Base-by-base conservation (phyloP, 2,113 vertebrate species). In the Barnardius zonarius region DNA sequence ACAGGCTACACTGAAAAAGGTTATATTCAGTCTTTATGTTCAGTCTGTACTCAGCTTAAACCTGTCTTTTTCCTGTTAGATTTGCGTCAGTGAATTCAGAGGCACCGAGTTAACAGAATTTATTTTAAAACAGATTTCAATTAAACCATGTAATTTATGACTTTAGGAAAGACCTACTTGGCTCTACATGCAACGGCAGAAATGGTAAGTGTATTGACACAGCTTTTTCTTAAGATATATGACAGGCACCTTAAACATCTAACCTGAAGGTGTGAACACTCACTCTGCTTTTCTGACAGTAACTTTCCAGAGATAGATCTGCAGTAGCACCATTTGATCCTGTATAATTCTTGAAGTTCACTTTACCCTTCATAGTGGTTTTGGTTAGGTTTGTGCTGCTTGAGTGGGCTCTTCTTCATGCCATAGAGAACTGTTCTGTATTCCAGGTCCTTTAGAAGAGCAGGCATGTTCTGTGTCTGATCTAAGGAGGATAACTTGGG, bases 101-200 rank as follows among this genome's bases (percentile, higher is more conserved):
- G 43, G 63, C 75, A 94, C 52, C 62, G 63, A 83, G 70, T 88
- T 92, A 85, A 86, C 57, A 66, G 82, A 95, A 92, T 39, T 87
- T 54, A 87, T 95, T 96, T 92, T 80, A 82, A 91, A 96, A 92
- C 49, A 89, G 46, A 93, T 94, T 97, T 88, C 67, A 94, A 90
- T 94, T 96, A 90, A 92, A 88, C 37, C 22, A 63, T n/a, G 14
- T 67, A 85, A 96, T 91, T 91, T 86, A 85, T 88, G 54, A 76
- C 52, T 95, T 91, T 80, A 62, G 72, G 89, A 92, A 85, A 92
- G 44, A 25, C 37, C 49, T 91, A 49, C 72, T 85, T 88, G 68
- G 30, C 54, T 95, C 46, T 70, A 77, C 49, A 46, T 3, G 3
- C 37, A 68, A 55, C 80, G 27, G 39, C 62, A 93, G 67, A 52